Percentiles rank a stretch among this genome's conserved stretches.
phyloP scores from a whole-genome alignment of 1,140 invertebrate species.

The Tetranychus cinnabarinus region DNA sequence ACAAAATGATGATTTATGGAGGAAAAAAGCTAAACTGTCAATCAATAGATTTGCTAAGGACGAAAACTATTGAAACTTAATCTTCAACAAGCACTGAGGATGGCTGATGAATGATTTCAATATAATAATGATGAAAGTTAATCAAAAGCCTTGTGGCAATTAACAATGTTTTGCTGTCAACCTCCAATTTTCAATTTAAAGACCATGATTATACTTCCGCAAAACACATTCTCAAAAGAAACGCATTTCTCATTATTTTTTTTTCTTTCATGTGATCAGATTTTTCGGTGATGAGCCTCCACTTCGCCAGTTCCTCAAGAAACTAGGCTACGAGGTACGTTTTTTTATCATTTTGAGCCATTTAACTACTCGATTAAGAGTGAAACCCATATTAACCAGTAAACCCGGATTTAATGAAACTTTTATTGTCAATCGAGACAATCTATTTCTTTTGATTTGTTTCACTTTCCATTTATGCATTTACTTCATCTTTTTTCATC shows the following conservation, averaged over 20 bases:
- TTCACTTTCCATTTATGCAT: neutral
- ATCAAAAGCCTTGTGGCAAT: neutral
- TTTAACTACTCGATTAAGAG: too few relatives aligned
- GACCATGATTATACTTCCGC: neutral
- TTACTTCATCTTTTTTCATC: constrained; percentile 2
- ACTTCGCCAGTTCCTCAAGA: constrained; percentile 63
- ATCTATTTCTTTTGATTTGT: too few relatives aligned
- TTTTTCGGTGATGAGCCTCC: constrained; percentile 82
- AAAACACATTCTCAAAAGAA: neutral
- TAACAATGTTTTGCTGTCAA: neutral
- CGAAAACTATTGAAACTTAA: too few relatives aligned
- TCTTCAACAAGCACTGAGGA: too few relatives aligned
- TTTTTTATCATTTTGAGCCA: neutral
- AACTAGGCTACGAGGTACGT: constrained; percentile 70
- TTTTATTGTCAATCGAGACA: too few relatives aligned
- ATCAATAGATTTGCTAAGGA: too few relatives aligned
- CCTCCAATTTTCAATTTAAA: neutral
- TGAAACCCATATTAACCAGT: too few relatives aligned
- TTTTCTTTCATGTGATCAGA: constrained; percentile 29
- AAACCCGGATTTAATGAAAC: too few relatives aligned
- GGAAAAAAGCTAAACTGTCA: too few relatives aligned
- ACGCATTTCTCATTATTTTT: constrained; percentile 18
- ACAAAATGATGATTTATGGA: too few relatives aligned
- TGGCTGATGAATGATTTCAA: too few relatives aligned
- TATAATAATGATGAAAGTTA: neutral